A percentile compares a stretch with the other conserved stretches of the same genome.
These are phyloP conservation scores for Cryptophagus acutangulus DNA, from an alignment of 2,888 invertebrate species.

Conservation along the genomic window DNA sequence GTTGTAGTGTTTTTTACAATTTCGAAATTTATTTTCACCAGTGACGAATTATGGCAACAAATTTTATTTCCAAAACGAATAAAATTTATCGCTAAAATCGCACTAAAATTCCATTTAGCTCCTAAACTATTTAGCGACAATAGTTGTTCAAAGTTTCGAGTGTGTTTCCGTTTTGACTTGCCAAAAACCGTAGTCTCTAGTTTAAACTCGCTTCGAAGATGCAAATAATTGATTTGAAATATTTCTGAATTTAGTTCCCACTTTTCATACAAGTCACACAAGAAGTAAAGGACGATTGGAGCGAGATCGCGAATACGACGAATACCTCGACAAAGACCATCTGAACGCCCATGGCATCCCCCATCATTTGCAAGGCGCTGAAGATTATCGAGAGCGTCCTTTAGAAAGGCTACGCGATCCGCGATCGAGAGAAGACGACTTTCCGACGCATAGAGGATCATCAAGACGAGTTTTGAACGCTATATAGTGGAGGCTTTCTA, in stretches of 20 bases:
- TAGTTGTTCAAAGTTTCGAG: background rate
- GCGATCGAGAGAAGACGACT: slow-evolving; percentile 44
- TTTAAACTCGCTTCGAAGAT: background rate
- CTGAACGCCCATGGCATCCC: slow-evolving; percentile 32
- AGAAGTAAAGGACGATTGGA: slow-evolving; percentile 52
- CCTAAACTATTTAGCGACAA: background rate
- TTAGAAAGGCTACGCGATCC: slow-evolving; percentile 39
- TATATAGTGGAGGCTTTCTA: slow-evolving; percentile 59
- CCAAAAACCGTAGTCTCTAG: background rate
- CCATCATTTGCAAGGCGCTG: slow-evolving; percentile 40
- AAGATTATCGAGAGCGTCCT: slow-evolving; percentile 42
- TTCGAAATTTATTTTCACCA: background rate
- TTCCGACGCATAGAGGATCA: slow-evolving; percentile 54
- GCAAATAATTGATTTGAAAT: slow-evolving; percentile 1
- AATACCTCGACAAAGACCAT: slow-evolving; percentile 45
- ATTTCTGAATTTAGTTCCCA: slow-evolving; percentile 41
- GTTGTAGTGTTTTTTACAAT: background rate
- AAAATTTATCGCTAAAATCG: background rate
- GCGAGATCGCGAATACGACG: slow-evolving; percentile 53
- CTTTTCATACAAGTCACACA: slow-evolving; percentile 48
- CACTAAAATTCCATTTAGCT: background rate
- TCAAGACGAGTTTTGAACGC: slow-evolving; percentile 69
- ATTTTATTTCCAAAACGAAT: background rate
- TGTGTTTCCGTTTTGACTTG: no score
- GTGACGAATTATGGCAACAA: background rate